Percentiles rank a stretch among this genome's conserved stretches.
phyloP scores from a whole-genome alignment of 2,797 vertebrate species.

The Sardinella longiceps region DNA sequence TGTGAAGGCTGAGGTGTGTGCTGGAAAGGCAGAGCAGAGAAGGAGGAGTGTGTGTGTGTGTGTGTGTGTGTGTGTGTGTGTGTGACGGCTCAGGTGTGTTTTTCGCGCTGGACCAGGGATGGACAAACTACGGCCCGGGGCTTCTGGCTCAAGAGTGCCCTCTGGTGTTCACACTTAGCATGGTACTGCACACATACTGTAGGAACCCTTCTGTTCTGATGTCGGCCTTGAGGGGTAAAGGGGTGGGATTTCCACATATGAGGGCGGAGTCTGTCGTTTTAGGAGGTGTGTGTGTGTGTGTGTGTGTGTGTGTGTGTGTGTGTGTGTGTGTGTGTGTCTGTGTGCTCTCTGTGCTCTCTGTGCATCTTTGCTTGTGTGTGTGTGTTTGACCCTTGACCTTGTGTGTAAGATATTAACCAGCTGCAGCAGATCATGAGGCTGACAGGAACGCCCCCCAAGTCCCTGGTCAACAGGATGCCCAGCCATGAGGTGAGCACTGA shows the following conservation, averaged over 20 bases:
- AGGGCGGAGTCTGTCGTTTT: too few relatives aligned
- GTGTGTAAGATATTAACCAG: conserved; percentile 98
- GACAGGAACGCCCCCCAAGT: conserved; percentile 96
- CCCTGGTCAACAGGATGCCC: conserved; percentile 99
- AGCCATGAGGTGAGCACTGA: conserved; percentile 94
- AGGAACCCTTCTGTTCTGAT: background rate
- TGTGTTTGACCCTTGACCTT: background rate
- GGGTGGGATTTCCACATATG: too few relatives aligned
- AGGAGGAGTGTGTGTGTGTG: background rate
- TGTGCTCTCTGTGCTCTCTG: too few relatives aligned
- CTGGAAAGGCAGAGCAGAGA: too few relatives aligned
- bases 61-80: conserved; percentile 6
- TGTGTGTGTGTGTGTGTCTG: background rate
- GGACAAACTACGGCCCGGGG: too few relatives aligned
- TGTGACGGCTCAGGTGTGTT: too few relatives aligned
- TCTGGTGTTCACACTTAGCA: background rate
- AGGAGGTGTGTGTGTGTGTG: too few relatives aligned
- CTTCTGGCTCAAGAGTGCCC: background rate
- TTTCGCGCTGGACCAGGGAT: too few relatives aligned
- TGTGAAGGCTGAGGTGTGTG: too few relatives aligned
- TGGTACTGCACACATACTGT: background rate
- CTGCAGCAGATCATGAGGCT: conserved; percentile 99
- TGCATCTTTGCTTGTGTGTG: background rate
- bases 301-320: background rate
- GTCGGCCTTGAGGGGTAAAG: too few relatives aligned